Conservation (phyloP, 1,140 invertebrate genomes). For the Geopemphigus sp. region DNA sequence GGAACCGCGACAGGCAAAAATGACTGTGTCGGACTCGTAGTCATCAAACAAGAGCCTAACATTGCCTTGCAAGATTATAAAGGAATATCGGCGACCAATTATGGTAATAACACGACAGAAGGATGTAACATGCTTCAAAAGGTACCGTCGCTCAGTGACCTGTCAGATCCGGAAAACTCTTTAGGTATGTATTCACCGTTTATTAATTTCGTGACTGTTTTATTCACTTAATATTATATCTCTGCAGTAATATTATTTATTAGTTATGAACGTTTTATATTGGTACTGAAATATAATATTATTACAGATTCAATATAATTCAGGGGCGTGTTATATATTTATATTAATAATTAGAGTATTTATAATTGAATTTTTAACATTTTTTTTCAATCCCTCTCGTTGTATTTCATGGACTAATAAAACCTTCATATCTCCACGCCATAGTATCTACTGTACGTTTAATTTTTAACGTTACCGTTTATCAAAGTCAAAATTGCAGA, state of each 20-base stretch:
- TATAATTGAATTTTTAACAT: too few relatives aligned
- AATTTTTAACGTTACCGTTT: neutral
- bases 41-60: constrained; percentile 25
- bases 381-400: neutral
- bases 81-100: neutral
- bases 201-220: neutral
- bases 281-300: neutral
- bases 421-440: neutral
- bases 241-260: neutral
- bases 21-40: constrained; percentile 10
- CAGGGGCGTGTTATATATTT: too few relatives aligned
- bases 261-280: neutral
- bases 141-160: constrained; percentile 78
- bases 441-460: neutral
- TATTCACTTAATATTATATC: neutral
- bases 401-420: constrained; percentile 1
- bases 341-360: too few relatives aligned
- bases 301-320: neutral
- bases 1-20: neutral
- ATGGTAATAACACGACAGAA: constrained; percentile 34
- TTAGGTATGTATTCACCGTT: constrained; percentile 67
- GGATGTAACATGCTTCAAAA: constrained; percentile 68
- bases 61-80: constrained; percentile 7
- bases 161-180: constrained; percentile 78
- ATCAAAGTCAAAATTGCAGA: neutral